Conservation (phyloP, 2,797 vertebrate genomes). For the Sternarchorhynchus goeldii region DNA sequence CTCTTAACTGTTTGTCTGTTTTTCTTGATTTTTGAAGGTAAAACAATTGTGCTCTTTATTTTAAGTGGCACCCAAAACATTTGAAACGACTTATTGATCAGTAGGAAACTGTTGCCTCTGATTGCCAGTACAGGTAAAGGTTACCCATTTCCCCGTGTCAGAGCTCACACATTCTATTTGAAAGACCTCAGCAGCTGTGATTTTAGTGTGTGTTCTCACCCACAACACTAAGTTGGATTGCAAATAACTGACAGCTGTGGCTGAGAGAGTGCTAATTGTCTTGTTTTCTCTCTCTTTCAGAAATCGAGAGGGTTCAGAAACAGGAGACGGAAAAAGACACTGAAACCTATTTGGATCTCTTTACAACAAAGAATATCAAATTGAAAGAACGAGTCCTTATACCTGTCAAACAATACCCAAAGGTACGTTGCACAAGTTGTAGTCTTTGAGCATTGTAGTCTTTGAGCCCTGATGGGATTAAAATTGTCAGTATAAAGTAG, state of each 20-base stretch:
- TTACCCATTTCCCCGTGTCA: not conserved
- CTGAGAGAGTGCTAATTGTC: not conserved
- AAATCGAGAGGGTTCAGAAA: constrained; percentile 96
- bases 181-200: not conserved
- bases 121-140: too few species aligned
- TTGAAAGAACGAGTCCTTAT: constrained; percentile 97
- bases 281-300: constrained; percentile 71
- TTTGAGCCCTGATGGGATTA: not conserved
- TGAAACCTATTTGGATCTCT: constrained; percentile 93
- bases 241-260: not conserved
- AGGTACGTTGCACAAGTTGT: constrained; percentile 75
- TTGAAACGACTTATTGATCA: too few species aligned
- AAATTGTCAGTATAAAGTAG: not conserved
- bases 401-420: constrained; percentile 96
- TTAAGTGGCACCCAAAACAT: too few species aligned
- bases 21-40: too few species aligned
- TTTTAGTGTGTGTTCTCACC: not conserved
- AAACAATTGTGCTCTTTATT: too few species aligned
- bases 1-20: too few species aligned
- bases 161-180: not conserved
- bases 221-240: not conserved
- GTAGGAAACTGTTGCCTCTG: too few species aligned
- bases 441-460: not conserved
- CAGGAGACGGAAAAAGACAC: constrained; percentile 92
- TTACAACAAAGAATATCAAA: constrained; percentile 97